These are phyloP conservation scores for Eurystomus glaucurus DNA, from an alignment of 2,797 vertebrate species.

Conservation along the genomic window DNA sequence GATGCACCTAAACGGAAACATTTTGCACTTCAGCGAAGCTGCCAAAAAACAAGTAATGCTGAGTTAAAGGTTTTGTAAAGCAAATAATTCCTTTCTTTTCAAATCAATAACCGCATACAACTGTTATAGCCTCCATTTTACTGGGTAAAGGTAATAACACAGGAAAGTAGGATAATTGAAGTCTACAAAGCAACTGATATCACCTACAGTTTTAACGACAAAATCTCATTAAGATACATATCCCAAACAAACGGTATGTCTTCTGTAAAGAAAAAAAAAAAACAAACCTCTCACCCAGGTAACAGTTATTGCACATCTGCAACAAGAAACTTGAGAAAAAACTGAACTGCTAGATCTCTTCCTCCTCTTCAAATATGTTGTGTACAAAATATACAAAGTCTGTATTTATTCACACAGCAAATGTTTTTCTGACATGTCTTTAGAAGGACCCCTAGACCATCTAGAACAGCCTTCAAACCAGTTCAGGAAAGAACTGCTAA, in stretches of 20 bases:
- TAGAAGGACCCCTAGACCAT: not conserved
- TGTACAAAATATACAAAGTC: not conserved
- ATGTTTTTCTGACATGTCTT: not conserved
- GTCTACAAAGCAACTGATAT: not conserved
- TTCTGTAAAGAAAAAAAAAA: not conserved
- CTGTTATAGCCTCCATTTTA: not conserved
- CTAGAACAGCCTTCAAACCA: not conserved
- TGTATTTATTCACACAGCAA: not conserved
- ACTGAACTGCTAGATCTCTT: not conserved
- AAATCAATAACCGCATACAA: not conserved
- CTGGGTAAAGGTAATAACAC: not conserved
- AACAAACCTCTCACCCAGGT: not conserved
- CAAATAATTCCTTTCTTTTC: not conserved
- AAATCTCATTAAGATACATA: not conserved
- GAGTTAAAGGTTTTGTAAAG: conserved; percentile 28
- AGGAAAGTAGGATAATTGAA: not conserved
- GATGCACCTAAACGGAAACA: not conserved
- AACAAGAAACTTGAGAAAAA: not conserved
- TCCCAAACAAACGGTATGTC: not conserved
- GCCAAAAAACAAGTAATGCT: not conserved
- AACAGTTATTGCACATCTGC: not conserved
- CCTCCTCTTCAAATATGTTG: not conserved
- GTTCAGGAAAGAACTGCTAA: not conserved
- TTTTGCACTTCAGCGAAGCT: not conserved
- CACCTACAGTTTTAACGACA: not conserved